phyloP scores from a whole-genome alignment of 2,888 invertebrate species.

The Cantharis rufa region DNA sequence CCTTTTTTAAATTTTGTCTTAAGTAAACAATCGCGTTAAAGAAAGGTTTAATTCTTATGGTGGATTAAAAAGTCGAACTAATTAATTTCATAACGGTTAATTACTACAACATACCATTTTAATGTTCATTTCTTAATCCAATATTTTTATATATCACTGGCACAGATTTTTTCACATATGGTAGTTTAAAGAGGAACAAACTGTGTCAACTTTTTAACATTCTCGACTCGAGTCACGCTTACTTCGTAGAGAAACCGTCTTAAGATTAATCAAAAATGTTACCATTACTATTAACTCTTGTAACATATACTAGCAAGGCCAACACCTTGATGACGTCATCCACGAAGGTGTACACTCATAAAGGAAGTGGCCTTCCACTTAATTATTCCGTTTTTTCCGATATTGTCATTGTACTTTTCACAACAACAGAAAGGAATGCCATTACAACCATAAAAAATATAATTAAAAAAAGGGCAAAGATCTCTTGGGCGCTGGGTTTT shows the following conservation, averaged over 20 bases:
- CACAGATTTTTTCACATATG: slow-evolving; percentile 1
- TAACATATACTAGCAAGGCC: slow-evolving; percentile 17
- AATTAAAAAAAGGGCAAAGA: neutral
- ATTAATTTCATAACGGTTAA: neutral
- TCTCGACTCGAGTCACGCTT: neutral
- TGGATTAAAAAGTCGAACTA: neutral
- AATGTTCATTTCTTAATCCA: neutral
- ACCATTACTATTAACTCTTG: slow-evolving; percentile 15
- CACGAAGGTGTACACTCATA: slow-evolving; percentile 30
- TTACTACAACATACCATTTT: neutral
- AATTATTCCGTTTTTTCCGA: neutral
- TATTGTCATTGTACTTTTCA: neutral
- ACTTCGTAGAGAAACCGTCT: neutral
- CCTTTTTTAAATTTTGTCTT: neutral
- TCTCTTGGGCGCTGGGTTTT: neutral
- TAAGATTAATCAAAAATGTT: slow-evolving; percentile 13
- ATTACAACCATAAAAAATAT: neutral
- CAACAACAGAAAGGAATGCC: neutral
- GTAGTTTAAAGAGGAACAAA: neutral
- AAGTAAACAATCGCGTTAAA: neutral
- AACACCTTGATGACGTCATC: slow-evolving; percentile 27
- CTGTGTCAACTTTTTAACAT: neutral
- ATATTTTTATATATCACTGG: neutral
- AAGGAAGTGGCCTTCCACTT: slow-evolving; percentile 35
- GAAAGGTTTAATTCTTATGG: neutral